phyloP scores from a whole-genome alignment of 2,888 invertebrate genomes.

The Vanessa cardui region DNA sequence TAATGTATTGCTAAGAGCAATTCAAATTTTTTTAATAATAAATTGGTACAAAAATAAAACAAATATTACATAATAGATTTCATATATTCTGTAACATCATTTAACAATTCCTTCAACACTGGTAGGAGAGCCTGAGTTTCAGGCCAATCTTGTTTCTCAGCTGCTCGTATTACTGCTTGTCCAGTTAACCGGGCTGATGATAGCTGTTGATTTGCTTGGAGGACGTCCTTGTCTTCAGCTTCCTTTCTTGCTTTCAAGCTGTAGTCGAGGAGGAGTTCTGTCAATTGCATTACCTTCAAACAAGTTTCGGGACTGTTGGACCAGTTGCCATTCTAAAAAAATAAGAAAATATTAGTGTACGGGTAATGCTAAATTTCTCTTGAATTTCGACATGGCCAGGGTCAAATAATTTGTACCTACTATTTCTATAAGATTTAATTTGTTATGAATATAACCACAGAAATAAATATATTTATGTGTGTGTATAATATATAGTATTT shows the following conservation, averaged over 20 bases:
- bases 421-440: too few species aligned
- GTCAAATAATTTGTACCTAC: not conserved
- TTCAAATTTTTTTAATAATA: too few species aligned
- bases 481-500: too few species aligned
- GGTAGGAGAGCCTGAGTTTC: constrained; percentile 62
- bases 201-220: constrained; percentile 80
- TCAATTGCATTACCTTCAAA: constrained; percentile 84
- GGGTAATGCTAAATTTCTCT: too few species aligned
- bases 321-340: constrained; percentile 76
- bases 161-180: constrained; percentile 80
- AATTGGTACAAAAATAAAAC: constrained; percentile 42
- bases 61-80: constrained; percentile 63
- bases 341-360: not conserved
- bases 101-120: constrained; percentile 58
- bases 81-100: constrained; percentile 70
- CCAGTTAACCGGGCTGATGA: constrained; percentile 83
- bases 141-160: constrained; percentile 73
- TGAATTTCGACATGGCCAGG: not conserved
- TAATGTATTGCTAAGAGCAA: too few species aligned
- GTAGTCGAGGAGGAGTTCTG: constrained; percentile 81
- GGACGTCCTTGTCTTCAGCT: constrained; percentile 72
- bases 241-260: constrained; percentile 80
- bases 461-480: too few species aligned
- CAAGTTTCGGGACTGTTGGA: constrained; percentile 82
- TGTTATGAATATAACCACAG: too few species aligned